Base-by-base conservation (phyloP, 1,140 invertebrate species). In the Drosophila orena region DNA sequence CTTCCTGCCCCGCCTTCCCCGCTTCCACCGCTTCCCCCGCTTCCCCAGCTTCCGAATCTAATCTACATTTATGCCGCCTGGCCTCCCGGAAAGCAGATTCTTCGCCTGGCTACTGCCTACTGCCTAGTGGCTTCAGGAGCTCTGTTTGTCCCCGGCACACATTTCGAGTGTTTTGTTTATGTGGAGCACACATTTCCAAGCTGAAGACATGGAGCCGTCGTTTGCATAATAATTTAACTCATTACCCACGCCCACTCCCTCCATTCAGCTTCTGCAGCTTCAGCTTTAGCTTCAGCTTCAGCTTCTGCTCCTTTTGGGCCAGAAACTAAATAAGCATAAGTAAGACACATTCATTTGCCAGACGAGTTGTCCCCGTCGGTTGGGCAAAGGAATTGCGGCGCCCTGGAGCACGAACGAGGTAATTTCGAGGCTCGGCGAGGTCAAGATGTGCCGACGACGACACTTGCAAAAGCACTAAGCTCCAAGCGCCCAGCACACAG, bases 201-300 rank as follows among this genome's bases (percentile, higher is more conserved):
- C 71, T 50, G 58, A 71, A 81, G 59, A 62, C 62, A 53, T 72
- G 65, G 54, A 57, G 71, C 71, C 79, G 78, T 81, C 81, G 81
- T 79, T 86, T 88, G 83, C 84, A 86, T 86, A 86, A 86, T 89
- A 86, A 88, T 86, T 86, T 88, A 88, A 83, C 83, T 79, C 75
- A 86, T 86, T 88, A 86, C 66, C 61, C 61, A 53, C 50, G 43
- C 58, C 44, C 34, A 37, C 46, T 8, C 10, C 22, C 27, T 38
- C 37, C 3, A 38, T 42, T n/a, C 2, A 14, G 38, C 38, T 42
- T 7, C 7, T 15, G 4, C 35, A 37, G 35, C 38, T 15, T n/a
- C 35, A 37, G 35, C 38, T 15, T n/a, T 2, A n/a, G 15, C 20
- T 24, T 22, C 40, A 24, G 15, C 42, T 22, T 4, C 34, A 20